Evolutionary conservation across 2,888 invertebrate species (phyloP), one percentile per base, ranked within the genome.

Genomic region (Cantharis rustica): DNA sequence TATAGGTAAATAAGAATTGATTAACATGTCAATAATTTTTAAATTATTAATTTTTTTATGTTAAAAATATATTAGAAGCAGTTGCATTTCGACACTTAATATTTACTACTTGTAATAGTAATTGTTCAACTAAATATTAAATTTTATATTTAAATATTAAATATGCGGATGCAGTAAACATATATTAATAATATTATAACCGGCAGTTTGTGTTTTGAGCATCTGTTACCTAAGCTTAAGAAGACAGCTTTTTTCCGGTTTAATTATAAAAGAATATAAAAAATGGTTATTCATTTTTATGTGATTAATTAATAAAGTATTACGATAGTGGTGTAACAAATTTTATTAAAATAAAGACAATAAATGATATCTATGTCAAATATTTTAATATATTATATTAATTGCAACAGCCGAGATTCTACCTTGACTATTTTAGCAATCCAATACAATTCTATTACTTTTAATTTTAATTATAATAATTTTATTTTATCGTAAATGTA

Each of bases 131-230:
- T n/a, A 20, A 66, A 17, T 7, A 16, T 66, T 66, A 66, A 23
- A n/a, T 20, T 66, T 66, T 66, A 20, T 66, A 66, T 13, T 20
- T 66, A n/a, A 66, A 66, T 20, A 66, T 20, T 66, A 66, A 16
- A 66, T 23, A 63, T 66, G 72, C 77, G 77, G 79, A 75, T 75
- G 79, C 70, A 79, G 77, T 75, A 77, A 79, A 79, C 77, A 79
- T 73, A 77, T 75, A 75, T 77, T 79, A 77, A 79, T 77, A 76
- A 75, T 72, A 77, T 76, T 79, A 75, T 68, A 75, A 75, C 74
- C 61, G 71, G 77, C 70, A 72, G 72, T 75, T 77, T 73, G 75
- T 75, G 69, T 61, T 72, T 62, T 66, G 26, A 16, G 70, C 78
- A 78, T 78, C 75, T 78, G 78, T 78, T 78, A 66, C 69, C 15